Base-by-base conservation (phyloP, 1,140 invertebrate species). In the Drosophila ohnishii region DNA sequence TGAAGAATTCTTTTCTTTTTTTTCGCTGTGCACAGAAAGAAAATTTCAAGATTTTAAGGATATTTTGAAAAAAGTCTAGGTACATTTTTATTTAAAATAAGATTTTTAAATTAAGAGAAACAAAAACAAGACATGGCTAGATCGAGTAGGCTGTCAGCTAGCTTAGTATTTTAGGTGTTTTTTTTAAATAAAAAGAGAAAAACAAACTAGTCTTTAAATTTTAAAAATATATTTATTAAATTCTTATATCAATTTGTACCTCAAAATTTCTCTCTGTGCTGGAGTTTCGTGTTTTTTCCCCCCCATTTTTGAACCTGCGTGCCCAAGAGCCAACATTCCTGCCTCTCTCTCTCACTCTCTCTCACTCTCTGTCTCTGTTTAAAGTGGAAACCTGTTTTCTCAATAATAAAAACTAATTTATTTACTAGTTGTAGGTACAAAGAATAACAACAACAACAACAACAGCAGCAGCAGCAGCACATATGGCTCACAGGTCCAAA, bases 361-460 rank as follows among this genome's bases (percentile, higher is more conserved):
- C 25, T 28, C 25, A 10, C 58, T 44, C 30, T 56, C 50, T 51
- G 67, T 30, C 34, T 73, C 37, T 34, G 47, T 75, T 63, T 44
- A 48, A 75, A 63, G 50, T 56, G 62, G 47, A 87, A 86, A 86
- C 83, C 83, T 87, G 83, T 86, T 75, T 67, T 83, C 75, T 57
- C 83, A 83, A 86, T 87, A 86, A 86, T 87, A 86, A 86, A 86
- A 87, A 86, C 83, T 86, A 86, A 86, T 86, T 86, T 86, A 87
- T 86, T 86, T 87, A 86, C 83, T 87, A 86, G 83, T 64, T 87
- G 82, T 86, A 82, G 82, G 82, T 78, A 86, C 82, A 85, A 82
- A 75, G 70, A 71, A 79, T 48, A 84, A 74, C 57, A 79, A 22
- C 62, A 74, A 45, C 25, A 55, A 70, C 56, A 48, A 14, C 47